Base-by-base conservation (phyloP, 2,888 invertebrate species). In the Metallyticus violacea region DNA sequence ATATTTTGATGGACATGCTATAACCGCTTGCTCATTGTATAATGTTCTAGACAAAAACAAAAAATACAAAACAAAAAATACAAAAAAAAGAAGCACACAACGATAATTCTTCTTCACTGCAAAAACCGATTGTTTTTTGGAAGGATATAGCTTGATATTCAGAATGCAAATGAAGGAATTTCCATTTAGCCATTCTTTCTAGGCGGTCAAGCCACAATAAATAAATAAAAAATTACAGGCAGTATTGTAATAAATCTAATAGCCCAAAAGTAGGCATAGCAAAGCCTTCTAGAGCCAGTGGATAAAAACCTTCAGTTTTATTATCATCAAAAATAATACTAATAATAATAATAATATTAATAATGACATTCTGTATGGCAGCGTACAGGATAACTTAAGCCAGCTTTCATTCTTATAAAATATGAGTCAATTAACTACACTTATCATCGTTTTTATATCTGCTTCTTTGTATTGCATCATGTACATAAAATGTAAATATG, bases 401-500 rank as follows among this genome's bases (percentile, higher is more conserved):
- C 88, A 87, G 88, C 88, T 88, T 88, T 88, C 87, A 88, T 88
- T 88, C 87, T 88, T 88, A 77, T 83, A 88, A 88, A 89, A 88
- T 88, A 88, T 88, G 88, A 89, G 89, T 89, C 89, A 89, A 89
- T 89, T 89, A 89, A 89, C 86, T 88, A 88, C 88, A 89, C 88
- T 88, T 85, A 89, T 85, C 88, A 88, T 89, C 88, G 88, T 89
- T 89, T 89, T 89, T 89, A 89, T 89, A 89, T 88, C 89, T 88
- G 89, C 89, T 89, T 89, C 89, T 89, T 89, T 89, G 89, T 89
- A 88, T 89, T 89, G 88, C 88, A 89, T 89, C 89, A 88, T 89
- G 89, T 89, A 89, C 88, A 89, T 89, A 89, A 89, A 89, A 86
- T 89, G 89, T 89, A 89, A 89, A 89, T 89, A 89, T 89, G 88